Percentiles rank a stretch among this genome's conserved stretches.
These are phyloP conservation scores for Amaurobius ferox DNA, from an alignment of 2,888 invertebrate genomes.

Conservation along the genomic window DNA sequence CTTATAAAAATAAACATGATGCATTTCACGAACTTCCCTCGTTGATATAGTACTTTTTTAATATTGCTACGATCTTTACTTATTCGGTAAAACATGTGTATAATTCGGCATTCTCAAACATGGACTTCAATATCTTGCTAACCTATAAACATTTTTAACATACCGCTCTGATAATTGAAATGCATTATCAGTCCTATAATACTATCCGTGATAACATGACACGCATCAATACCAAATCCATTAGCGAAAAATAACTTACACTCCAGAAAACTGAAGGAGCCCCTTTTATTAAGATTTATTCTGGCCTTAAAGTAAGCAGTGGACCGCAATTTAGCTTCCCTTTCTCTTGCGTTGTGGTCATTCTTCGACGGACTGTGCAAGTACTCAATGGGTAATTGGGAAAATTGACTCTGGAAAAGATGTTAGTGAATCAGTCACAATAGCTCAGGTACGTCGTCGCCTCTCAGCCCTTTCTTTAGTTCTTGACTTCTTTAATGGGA, in stretches of 20 bases:
- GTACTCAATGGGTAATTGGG: background rate
- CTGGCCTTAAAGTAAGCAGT: background rate
- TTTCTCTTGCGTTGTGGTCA: background rate
- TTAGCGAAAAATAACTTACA: background rate
- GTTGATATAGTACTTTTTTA: too few species aligned
- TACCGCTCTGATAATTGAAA: background rate
- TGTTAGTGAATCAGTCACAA: conserved; percentile 4
- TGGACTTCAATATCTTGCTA: too few species aligned
- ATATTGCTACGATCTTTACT: too few species aligned
- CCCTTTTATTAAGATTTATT: background rate
- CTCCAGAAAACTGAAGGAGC: background rate
- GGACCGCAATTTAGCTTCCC: background rate
- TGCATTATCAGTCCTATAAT: background rate
- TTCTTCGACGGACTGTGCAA: background rate
- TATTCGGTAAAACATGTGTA: too few species aligned
- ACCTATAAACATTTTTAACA: background rate
- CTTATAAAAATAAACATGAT: too few species aligned
- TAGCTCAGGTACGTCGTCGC: background rate
- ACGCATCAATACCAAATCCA: background rate
- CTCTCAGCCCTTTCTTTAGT: background rate
- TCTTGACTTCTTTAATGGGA: background rate
- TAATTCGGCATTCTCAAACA: too few species aligned
- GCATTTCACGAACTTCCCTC: too few species aligned
- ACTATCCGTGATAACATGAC: background rate
- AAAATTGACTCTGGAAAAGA: background rate